Conservation (phyloP, 2,113 vertebrate species). For the Argyrosomus japonicus region DNA sequence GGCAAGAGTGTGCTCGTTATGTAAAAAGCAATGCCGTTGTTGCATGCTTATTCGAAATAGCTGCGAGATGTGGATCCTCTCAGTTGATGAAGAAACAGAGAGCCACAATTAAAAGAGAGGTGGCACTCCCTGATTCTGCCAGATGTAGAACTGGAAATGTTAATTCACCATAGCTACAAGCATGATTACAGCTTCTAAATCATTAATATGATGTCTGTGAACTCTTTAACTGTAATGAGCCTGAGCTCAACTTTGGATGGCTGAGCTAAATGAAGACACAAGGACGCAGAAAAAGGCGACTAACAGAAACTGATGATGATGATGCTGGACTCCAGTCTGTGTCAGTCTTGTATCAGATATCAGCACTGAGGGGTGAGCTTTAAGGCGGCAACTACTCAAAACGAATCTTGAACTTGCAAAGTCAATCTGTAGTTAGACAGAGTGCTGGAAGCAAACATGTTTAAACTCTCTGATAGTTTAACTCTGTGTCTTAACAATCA, state of each 20-base stretch:
- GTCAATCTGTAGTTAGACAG: constrained; percentile 36
- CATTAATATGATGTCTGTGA: constrained; percentile 6
- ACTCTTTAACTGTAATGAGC: neutral
- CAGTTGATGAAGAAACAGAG: constrained; percentile 40
- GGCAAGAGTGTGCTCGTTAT: constrained; percentile 66
- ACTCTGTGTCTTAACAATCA: neutral
- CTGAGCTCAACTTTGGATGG: neutral
- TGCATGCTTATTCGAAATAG: constrained; percentile 65
- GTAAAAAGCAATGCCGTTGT: constrained; percentile 51
- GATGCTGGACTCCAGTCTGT: neutral
- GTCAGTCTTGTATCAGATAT: constrained; percentile 36
- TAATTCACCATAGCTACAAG: constrained; percentile 27
- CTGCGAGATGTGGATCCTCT: constrained; percentile 63
- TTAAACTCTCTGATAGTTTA: neutral
- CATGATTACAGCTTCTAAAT: constrained; percentile 32
- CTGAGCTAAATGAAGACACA: neutral
- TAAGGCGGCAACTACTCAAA: constrained; percentile 26
- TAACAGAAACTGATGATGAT: neutral
- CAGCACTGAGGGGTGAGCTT: constrained; percentile 31
- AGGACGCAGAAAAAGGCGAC: neutral
- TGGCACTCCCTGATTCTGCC: constrained; percentile 36
- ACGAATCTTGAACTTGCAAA: constrained; percentile 37
- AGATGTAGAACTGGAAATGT: constrained; percentile 34
- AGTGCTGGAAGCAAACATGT: constrained; percentile 14
- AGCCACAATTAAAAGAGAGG: constrained; percentile 50